Percentiles rank a stretch among this genome's conserved stretches.
These are phyloP conservation scores for Semaprochilodus insignis DNA, from an alignment of 2,797 vertebrate species.

Conservation along the genomic window DNA sequence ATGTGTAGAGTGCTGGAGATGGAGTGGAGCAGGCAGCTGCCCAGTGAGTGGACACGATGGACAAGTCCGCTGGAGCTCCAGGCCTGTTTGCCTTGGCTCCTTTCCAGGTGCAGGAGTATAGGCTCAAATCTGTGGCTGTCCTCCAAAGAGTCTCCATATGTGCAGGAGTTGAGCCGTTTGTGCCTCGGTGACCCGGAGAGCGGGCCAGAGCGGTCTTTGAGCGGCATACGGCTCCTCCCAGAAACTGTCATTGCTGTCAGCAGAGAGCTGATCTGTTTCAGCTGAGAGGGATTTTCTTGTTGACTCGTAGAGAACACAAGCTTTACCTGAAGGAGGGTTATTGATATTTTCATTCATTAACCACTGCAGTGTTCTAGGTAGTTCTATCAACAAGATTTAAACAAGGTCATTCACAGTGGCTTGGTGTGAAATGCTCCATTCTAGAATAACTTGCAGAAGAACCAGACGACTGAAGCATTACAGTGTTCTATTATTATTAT, in stretches of 20 bases:
- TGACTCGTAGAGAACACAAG: not conserved
- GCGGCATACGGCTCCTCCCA: constrained; percentile 21
- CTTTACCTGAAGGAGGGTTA: not conserved
- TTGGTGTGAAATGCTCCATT: too few species aligned
- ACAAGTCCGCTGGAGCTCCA: constrained; percentile 42
- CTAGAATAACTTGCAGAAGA: too few species aligned
- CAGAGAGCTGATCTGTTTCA: constrained; percentile 46
- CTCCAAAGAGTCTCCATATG: constrained; percentile 43
- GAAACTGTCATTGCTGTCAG: constrained; percentile 51
- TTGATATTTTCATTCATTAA: not conserved
- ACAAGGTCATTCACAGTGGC: too few species aligned
- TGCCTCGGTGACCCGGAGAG: constrained; percentile 25
- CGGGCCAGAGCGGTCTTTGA: constrained; percentile 14
- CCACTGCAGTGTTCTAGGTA: not conserved
- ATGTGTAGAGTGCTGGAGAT: constrained; percentile 31
- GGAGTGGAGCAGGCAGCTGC: constrained; percentile 46
- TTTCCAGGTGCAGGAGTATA: constrained; percentile 42
- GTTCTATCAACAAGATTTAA: too few species aligned
- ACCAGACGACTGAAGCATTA: too few species aligned
- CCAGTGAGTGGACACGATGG: constrained; percentile 54
- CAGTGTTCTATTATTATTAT: too few species aligned
- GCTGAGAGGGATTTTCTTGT: not conserved
- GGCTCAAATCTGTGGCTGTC: constrained; percentile 18
- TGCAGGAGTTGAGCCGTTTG: constrained; percentile 49
- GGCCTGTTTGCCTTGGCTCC: constrained; percentile 64